A percentile compares a stretch with the other conserved stretches of the same genome.
Conservation (phyloP, 2,888 invertebrate genomes). For the Agrotis clavis region DNA sequence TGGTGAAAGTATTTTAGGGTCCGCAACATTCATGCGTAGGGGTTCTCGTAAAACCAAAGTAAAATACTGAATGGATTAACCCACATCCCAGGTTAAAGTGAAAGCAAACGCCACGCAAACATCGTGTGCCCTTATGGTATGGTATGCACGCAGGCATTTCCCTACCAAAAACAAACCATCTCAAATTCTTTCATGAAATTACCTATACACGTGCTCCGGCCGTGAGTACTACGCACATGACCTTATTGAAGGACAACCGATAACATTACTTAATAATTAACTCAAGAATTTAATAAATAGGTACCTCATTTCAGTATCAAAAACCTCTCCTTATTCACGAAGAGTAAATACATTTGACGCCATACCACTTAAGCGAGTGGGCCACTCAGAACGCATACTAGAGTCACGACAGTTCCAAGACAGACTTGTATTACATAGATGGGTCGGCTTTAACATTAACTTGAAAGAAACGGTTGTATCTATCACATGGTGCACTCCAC, state of each 20-base stretch:
- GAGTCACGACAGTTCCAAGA: too few species aligned
- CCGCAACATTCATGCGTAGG: background rate
- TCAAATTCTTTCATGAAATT: background rate
- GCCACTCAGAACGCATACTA: too few species aligned
- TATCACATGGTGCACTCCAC: too few species aligned
- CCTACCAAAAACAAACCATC: background rate
- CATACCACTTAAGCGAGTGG: background rate
- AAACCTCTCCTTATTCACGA: constrained; percentile 5
- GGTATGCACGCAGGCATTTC: background rate
- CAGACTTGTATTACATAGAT: too few species aligned
- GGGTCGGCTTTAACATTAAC: too few species aligned
- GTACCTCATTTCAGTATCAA: background rate
- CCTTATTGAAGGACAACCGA: constrained; percentile 13
- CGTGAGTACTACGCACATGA: background rate
- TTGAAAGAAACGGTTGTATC: too few species aligned
- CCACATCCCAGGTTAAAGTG: background rate
- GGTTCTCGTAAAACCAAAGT: background rate
- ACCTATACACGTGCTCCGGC: too few species aligned
- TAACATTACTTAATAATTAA: background rate
- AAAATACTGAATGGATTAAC: background rate
- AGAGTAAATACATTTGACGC: constrained; percentile 19
- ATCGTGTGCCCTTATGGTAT: background rate
- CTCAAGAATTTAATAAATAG: constrained; percentile 27
- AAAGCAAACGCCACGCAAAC: background rate
- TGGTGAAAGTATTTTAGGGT: too few species aligned